phyloP scores from a whole-genome alignment of 2,797 vertebrate genomes.

The Sebastes steindachneri region DNA sequence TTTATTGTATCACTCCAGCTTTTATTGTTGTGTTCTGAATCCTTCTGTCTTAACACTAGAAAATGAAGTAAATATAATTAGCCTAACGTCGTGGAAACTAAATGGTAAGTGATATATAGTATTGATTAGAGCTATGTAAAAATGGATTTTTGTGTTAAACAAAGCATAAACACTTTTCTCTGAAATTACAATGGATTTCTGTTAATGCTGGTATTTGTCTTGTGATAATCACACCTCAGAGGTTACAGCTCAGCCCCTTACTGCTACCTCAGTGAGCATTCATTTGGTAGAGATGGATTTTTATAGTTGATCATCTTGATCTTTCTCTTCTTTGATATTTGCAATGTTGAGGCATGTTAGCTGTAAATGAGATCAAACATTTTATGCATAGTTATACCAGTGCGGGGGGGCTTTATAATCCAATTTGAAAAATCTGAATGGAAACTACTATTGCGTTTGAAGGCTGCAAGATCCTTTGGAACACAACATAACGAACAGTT shows the following conservation, averaged over 20 bases:
- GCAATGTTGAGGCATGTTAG: background rate
- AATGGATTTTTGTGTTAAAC: background rate
- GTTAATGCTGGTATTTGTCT: background rate
- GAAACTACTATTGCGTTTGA: background rate
- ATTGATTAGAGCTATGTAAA: background rate
- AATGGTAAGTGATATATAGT: background rate
- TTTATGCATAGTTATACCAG: background rate
- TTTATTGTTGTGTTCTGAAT: background rate
- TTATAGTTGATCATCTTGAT: background rate
- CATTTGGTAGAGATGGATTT: background rate
- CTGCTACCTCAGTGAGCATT: background rate
- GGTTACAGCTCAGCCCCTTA: background rate
- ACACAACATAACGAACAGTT: background rate
- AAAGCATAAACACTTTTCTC: background rate
- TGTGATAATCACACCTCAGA: background rate
- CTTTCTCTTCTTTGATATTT: background rate
- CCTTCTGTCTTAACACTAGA: background rate
- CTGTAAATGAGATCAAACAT: background rate
- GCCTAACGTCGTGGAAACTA: background rate
- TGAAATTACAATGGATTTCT: slow-evolving; percentile 2
- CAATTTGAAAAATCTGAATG: background rate
- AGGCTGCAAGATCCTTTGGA: slow-evolving; percentile 4
- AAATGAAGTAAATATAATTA: background rate
- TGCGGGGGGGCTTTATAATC: background rate
- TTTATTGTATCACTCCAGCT: background rate